phyloP scores from a whole-genome alignment of 2,888 invertebrate genomes.

The Stenodera caucasica region DNA sequence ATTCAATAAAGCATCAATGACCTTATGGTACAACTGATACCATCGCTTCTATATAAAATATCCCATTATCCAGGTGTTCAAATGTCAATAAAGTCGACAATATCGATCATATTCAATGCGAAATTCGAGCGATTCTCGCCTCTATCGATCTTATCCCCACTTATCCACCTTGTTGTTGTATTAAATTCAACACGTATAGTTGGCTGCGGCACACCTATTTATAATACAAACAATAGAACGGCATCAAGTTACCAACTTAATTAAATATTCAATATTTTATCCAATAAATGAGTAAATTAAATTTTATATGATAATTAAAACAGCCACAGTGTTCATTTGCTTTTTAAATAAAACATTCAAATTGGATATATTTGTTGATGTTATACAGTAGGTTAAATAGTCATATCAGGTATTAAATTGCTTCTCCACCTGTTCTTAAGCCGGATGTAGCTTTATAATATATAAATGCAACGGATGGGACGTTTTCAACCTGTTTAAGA shows the following conservation, averaged over 20 bases:
- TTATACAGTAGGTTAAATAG: not conserved
- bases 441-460: not conserved
- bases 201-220: not conserved
- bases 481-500: not conserved
- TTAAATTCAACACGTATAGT: not conserved
- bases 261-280: not conserved
- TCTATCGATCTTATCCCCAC: constrained; percentile 21
- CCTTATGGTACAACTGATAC: constrained; percentile 3
- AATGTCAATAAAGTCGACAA: constrained; percentile 12
- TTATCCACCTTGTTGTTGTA: not conserved
- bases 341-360: no score
- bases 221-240: not conserved
- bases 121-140: constrained; percentile 23
- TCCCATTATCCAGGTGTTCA: constrained; percentile 23
- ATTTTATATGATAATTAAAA: no score
- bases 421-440: not conserved
- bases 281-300: no score
- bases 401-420: not conserved
- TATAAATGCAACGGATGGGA: not conserved
- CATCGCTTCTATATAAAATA: not conserved
- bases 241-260: not conserved
- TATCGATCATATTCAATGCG: not conserved
- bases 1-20: constrained; percentile 1
- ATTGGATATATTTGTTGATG: no score
- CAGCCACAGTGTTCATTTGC: no score